Conservation (phyloP, 2,888 invertebrate genomes). For the Junonia oenone region DNA sequence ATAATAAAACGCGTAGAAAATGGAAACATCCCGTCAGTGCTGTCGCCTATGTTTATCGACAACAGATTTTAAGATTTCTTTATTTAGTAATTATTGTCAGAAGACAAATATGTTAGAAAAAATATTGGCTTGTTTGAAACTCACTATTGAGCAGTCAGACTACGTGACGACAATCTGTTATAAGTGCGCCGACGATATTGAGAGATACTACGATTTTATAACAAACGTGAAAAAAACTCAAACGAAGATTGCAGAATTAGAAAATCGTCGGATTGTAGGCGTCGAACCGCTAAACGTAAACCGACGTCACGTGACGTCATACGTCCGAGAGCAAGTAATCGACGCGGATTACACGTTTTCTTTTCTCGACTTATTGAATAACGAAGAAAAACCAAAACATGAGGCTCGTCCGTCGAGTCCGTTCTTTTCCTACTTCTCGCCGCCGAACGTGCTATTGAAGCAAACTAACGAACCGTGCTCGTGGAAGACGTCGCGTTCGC, state of each 20-base stretch:
- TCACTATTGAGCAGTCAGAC: slow-evolving; percentile 57
- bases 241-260: slow-evolving; percentile 34
- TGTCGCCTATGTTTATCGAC: slow-evolving; percentile 62
- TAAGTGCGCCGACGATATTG: slow-evolving; percentile 59
- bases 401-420: slow-evolving; percentile 51
- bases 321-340: slow-evolving; percentile 54
- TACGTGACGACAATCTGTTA: slow-evolving; percentile 56
- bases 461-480: slow-evolving; percentile 37
- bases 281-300: slow-evolving; percentile 34
- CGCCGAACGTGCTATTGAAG: slow-evolving; percentile 43
- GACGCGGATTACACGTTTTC: slow-evolving; percentile 64
- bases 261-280: slow-evolving; percentile 31
- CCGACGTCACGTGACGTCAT: slow-evolving; percentile 49
- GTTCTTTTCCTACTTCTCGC: slow-evolving; percentile 64
- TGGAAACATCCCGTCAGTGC: slow-evolving; percentile 54
- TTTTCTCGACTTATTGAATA: slow-evolving; percentile 49
- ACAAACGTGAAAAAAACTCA: slow-evolving; percentile 55
- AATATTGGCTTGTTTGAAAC: slow-evolving; percentile 56
- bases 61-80: slow-evolving; percentile 59
- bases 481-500: slow-evolving; percentile 52
- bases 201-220: slow-evolving; percentile 59
- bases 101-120: slow-evolving; percentile 56
- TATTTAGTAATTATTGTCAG: slow-evolving; percentile 53
- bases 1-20: slow-evolving; percentile 32
- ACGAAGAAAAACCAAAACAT: slow-evolving; percentile 51